Conservation (phyloP, 35 echinoderm and acorn worm genomes). For the Heliocidaris tuberculata region DNA sequence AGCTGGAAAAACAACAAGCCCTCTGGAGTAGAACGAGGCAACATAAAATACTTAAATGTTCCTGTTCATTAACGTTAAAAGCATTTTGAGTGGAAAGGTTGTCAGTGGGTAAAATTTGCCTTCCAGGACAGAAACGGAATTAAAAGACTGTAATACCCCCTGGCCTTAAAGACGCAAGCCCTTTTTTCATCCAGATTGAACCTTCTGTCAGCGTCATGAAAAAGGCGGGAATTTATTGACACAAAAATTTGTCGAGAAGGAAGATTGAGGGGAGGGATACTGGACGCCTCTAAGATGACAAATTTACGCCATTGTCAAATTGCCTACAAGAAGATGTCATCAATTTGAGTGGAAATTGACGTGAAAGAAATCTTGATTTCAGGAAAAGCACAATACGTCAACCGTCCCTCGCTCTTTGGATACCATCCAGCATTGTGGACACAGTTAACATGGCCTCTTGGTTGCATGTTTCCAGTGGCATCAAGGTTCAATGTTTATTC, state of each 20-base stretch:
- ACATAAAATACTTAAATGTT: background rate
- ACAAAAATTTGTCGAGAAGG: background rate
- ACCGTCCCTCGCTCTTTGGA: background rate
- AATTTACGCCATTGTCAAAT: conserved; percentile 4
- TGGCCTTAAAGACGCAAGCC: background rate
- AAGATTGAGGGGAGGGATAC: conserved; percentile 9
- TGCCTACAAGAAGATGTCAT: background rate
- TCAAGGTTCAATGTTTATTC: background rate
- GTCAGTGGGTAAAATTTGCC: conserved; percentile 7
- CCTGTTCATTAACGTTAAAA: background rate
- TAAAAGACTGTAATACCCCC: background rate
- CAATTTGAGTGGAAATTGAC: conserved; percentile 10
- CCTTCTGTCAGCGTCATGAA: background rate
- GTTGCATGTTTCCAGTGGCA: background rate
- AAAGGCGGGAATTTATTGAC: conserved; percentile 10
- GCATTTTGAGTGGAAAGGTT: conserved; percentile 2
- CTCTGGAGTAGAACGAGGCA: background rate
- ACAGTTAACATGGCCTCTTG: background rate
- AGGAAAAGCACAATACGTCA: background rate
- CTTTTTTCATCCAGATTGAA: background rate
- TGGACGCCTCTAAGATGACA: conserved; percentile 8
- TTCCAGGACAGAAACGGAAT: background rate
- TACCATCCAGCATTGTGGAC: background rate
- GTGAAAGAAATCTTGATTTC: background rate
- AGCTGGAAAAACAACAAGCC: background rate